Percentiles rank a stretch among this genome's conserved stretches.
Evolutionary conservation across 2,888 invertebrate genomes (phyloP).

Genomic region (Eristalinus aeneus): DNA sequence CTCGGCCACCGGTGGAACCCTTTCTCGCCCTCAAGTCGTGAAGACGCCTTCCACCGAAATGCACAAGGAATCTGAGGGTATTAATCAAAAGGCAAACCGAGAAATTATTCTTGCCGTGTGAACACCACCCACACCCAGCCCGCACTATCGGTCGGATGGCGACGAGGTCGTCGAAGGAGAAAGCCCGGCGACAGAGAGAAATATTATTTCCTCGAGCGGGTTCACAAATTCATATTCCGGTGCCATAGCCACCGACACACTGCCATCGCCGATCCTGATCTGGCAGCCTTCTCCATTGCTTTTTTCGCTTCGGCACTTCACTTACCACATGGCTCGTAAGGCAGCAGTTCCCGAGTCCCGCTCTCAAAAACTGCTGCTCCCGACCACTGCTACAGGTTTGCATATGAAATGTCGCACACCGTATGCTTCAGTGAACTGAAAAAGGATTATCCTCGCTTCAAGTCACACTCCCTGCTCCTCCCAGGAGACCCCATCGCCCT

Average conservation of each 20-base stretch:
- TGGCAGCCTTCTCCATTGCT: neutral
- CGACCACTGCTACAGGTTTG: constrained; percentile 55
- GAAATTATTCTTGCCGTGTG: constrained; percentile 41
- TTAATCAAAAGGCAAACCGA: constrained; percentile 50
- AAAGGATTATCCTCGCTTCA: constrained; percentile 66
- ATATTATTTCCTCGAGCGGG: constrained; percentile 37
- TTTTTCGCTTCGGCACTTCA: neutral
- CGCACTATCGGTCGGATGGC: constrained; percentile 1
- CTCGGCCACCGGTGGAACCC: constrained; percentile 16
- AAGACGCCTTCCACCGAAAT: constrained; percentile 25
- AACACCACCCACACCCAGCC: neutral
- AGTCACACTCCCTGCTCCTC: constrained; percentile 15
- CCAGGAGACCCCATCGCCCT: neutral
- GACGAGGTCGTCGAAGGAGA: neutral
- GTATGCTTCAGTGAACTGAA: constrained; percentile 65
- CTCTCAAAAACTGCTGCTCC: neutral
- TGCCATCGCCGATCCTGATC: constrained; percentile 2
- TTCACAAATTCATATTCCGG: constrained; percentile 64
- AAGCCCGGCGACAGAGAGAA: constrained; percentile 17
- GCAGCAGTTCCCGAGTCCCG: neutral
- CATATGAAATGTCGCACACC: constrained; percentile 68
- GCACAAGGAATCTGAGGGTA: constrained; percentile 44
- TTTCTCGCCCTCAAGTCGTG: neutral
- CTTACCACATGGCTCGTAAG: too few relatives aligned
- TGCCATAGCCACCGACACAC: constrained; percentile 48